phyloP scores from a whole-genome alignment of 2,888 invertebrate species.

The Amphipoea lucens region DNA sequence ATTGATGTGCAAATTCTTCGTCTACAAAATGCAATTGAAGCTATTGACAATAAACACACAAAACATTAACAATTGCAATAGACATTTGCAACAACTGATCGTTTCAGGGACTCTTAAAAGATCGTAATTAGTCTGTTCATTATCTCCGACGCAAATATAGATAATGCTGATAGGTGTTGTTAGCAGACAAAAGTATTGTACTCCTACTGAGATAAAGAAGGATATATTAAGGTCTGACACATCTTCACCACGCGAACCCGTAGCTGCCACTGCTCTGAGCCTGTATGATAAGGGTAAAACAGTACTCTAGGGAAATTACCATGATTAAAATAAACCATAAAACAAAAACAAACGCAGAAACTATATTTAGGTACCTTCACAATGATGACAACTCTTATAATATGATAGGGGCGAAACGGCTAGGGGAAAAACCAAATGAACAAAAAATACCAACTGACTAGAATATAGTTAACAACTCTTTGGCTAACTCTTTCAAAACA shows the following conservation, averaged over 20 bases:
- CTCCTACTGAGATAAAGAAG: not conserved
- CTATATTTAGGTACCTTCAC: constrained; percentile 14
- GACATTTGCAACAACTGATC: not conserved
- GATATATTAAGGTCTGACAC: constrained; percentile 2
- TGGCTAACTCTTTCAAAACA: not conserved
- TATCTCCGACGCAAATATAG: not conserved
- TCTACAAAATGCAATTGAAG: not conserved
- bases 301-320: constrained; percentile 46
- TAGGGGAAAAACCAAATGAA: constrained; percentile 7
- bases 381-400: constrained; percentile 8
- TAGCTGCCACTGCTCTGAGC: constrained; percentile 4
- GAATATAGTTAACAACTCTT: constrained; percentile 9
- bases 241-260: constrained; percentile 6
- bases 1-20: not conserved
- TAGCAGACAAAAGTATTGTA: not conserved
- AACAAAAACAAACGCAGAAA: constrained; percentile 24
- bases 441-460: not conserved
- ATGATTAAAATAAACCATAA: constrained; percentile 31
- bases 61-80: not conserved
- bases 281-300: constrained; percentile 47
- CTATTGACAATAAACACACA: too few species aligned
- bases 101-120: not conserved
- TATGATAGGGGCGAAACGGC: not conserved
- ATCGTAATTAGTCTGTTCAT: not conserved
- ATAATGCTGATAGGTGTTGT: not conserved